phyloP scores from a whole-genome alignment of 2,797 vertebrate species.

The Eulemur mongoz region DNA sequence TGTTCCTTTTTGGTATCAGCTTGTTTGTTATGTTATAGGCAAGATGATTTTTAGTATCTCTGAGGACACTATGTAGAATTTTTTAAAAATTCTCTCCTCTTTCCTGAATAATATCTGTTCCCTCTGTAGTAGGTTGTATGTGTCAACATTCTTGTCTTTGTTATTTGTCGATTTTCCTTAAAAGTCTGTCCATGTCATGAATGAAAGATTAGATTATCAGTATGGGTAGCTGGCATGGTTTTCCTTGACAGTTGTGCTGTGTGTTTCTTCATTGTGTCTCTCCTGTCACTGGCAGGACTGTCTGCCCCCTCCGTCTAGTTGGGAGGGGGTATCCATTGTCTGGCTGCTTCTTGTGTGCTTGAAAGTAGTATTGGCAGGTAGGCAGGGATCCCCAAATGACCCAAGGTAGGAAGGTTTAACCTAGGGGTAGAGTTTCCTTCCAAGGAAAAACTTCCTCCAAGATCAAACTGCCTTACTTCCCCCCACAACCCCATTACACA shows the following conservation, averaged over 20 bases:
- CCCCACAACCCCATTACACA: not conserved
- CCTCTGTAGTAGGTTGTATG: not conserved
- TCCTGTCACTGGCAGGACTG: not conserved
- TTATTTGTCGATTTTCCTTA: not conserved
- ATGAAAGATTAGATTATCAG: not conserved
- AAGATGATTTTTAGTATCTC: not conserved
- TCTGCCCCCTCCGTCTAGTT: not conserved
- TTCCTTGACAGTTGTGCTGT: not conserved
- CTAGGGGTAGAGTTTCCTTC: not conserved
- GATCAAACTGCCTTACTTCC: not conserved
- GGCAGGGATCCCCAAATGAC: not conserved
- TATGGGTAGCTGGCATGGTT: not conserved
- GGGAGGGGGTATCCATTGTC: not conserved
- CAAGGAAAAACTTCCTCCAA: not conserved
- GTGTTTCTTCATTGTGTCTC: not conserved
- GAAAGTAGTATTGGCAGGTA: not conserved
- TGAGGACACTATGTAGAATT: not conserved
- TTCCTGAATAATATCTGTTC: not conserved
- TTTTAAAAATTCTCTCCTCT: not conserved
- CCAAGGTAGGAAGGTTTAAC: not conserved
- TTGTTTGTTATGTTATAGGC: not conserved
- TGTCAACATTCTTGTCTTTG: not conserved
- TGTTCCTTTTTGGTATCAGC: not conserved
- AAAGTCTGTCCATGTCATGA: constrained; percentile 6
- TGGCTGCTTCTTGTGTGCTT: not conserved